Base-by-base conservation (phyloP, 2,797 vertebrate species). In the Macrochelys suwanniensis region DNA sequence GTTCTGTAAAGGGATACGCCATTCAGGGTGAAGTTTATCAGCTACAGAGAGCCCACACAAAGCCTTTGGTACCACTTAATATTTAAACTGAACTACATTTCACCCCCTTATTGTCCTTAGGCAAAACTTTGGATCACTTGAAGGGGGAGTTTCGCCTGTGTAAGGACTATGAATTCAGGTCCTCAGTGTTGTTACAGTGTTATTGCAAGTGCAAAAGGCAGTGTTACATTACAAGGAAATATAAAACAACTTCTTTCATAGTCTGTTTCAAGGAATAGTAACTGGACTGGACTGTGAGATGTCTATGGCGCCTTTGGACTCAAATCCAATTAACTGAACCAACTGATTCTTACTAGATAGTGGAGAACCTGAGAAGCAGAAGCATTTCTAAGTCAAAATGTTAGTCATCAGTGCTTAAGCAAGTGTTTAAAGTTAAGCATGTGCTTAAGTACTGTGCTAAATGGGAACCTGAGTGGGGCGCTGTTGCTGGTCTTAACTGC, bases 201-300 rank as follows among this genome's bases (percentile, higher is more conserved):
- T 1, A 0, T 76, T 33, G 71, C 37, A 42, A 71, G 68, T 42
- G 90, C 11, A 78, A 85, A 85, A 82, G 9, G 50, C 4, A 83
- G 49, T 0, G 3, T 26, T 42, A 45, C 13, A 59, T 4, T 88
- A 33, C 11, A 33, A 21, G 57, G 88, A 88, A 82, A 42, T 51
- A 31, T 16, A 93, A 90, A 57, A 80, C 7, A 82, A 54, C 7
- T 65, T 12, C 71, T 92, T 59, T 59, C 31, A 15, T 25, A 6
- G 50, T 56, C 88, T 50, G 76, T 17, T 51, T 71, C 37, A 4
- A 26, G 16, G 0, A 1, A 47, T 84, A 57, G 5, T 11, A 25
- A 7, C 25, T 54, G 2, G 17, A 6, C 4, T 54, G 2, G 71
- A 71, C 0, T 0, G 9, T 7, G 84, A 51, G 0, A 0, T 13